A percentile compares a stretch with the other conserved stretches of the same genome.
Evolutionary conservation across 2,888 invertebrate species (phyloP).

Genomic region (Drosophila kuntzei): DNA sequence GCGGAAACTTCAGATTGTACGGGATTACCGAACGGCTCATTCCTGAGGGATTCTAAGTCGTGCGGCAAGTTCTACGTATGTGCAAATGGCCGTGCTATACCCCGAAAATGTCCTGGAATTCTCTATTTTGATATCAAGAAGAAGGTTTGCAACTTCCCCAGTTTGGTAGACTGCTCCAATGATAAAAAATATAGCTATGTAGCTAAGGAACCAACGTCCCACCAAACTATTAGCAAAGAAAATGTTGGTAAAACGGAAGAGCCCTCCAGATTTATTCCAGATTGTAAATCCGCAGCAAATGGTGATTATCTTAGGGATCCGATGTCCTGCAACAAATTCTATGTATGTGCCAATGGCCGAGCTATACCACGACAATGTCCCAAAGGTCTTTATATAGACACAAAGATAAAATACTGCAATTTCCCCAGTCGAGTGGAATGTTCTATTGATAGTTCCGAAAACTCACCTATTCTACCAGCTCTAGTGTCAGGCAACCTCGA

Average conservation of each 20-base stretch:
- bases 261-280: slow-evolving; percentile 8
- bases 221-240: neutral
- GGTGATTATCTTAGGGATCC: slow-evolving; percentile 37
- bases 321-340: slow-evolving; percentile 48
- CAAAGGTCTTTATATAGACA: slow-evolving; percentile 43
- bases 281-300: slow-evolving; percentile 39
- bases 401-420: slow-evolving; percentile 32
- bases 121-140: slow-evolving; percentile 54
- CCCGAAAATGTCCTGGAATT: slow-evolving; percentile 45
- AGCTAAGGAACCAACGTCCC: neutral
- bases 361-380: slow-evolving; percentile 46
- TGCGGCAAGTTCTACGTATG: slow-evolving; percentile 65
- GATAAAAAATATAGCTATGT: neutral
- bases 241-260: neutral
- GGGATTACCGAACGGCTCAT: slow-evolving; percentile 44
- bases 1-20: neutral
- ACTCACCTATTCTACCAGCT: neutral
- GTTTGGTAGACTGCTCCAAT: slow-evolving; percentile 54
- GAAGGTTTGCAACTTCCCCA: slow-evolving; percentile 61
- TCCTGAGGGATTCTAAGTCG: slow-evolving; percentile 40
- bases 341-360: slow-evolving; percentile 41
- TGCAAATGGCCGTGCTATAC: slow-evolving; percentile 50
- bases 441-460: neutral
- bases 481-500: neutral
- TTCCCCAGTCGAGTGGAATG: slow-evolving; percentile 44